Evolutionary conservation across 30 jellyfish, hydroid and myxozoan genomes (phyloP).

Genomic region (Aurelia sp.): DNA sequence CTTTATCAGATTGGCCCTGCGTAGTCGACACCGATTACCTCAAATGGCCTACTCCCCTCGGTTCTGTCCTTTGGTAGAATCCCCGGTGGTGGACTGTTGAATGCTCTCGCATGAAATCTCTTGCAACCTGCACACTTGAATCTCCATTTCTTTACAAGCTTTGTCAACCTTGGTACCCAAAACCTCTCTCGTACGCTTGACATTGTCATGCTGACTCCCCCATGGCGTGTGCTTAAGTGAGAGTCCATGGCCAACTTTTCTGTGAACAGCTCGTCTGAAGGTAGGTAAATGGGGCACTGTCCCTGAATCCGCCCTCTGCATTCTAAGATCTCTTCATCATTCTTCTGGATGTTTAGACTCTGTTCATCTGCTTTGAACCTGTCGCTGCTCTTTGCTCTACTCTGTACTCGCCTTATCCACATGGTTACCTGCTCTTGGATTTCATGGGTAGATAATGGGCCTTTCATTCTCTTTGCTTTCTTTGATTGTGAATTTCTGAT

Average conservation of each 20-base stretch:
- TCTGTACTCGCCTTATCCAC: background rate
- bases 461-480: background rate
- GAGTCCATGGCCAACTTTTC: background rate
- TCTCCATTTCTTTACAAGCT: slow-evolving; percentile 22
- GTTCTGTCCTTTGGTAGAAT: slow-evolving; percentile 35
- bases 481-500: slow-evolving; percentile 13
- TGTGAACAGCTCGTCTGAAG: background rate
- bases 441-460: slow-evolving; percentile 58
- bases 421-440: background rate
- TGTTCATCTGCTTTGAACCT: slow-evolving; percentile 20
- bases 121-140: slow-evolving; percentile 37
- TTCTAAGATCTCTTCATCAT: slow-evolving; percentile 1
- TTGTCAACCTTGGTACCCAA: too few relatives aligned
- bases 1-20: slow-evolving; percentile 22
- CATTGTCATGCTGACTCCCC: too few relatives aligned
- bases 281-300: background rate
- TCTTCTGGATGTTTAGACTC: slow-evolving; percentile 22
- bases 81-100: slow-evolving; percentile 28
- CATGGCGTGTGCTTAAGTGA: background rate
- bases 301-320: slow-evolving; percentile 1
- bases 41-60: slow-evolving; percentile 41
- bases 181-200: too few relatives aligned
- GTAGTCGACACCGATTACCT: slow-evolving; percentile 42
- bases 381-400: slow-evolving; percentile 1
- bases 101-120: slow-evolving; percentile 23